Evolutionary conservation across 2,888 invertebrate species (phyloP).

Genomic region (Sepioteuthis lessoniana): DNA sequence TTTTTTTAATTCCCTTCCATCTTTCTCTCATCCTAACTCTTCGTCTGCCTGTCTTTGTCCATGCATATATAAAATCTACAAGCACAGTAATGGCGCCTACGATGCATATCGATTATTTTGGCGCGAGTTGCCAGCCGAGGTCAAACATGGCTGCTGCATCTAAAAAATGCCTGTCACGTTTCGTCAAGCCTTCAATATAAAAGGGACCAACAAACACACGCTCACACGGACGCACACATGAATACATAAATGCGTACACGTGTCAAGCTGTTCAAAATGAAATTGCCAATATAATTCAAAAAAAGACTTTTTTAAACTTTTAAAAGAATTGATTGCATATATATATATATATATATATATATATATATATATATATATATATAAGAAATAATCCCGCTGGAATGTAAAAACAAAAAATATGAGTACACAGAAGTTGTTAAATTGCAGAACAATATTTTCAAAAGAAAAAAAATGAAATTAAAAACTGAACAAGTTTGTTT

Average conservation of each 20-base stretch:
- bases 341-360: too few species aligned
- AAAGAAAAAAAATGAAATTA: too few species aligned
- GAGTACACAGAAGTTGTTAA: too few species aligned
- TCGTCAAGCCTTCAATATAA: slow-evolving; percentile 14
- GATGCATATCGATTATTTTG: background rate
- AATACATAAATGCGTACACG: background rate
- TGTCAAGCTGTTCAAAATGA: too few species aligned
- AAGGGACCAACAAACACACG: background rate
- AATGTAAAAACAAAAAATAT: too few species aligned
- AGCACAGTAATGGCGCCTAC: slow-evolving; percentile 13
- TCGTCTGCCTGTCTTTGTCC: slow-evolving; percentile 5
- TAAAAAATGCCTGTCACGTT: slow-evolving; percentile 33
- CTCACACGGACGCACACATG: background rate
- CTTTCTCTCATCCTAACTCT: background rate
- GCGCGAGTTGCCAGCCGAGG: background rate
- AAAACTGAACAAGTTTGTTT: too few species aligned
- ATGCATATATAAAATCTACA: background rate
- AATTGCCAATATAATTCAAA: too few species aligned
- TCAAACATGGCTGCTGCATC: background rate
- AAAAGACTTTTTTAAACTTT: too few species aligned
- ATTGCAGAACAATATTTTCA: too few species aligned
- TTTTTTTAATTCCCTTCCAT: background rate
- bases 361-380: too few species aligned
- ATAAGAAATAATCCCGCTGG: too few species aligned
- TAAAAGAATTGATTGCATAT: too few species aligned